Conservation (phyloP, 1,140 invertebrate species). For the Zelostemma sp. region DNA sequence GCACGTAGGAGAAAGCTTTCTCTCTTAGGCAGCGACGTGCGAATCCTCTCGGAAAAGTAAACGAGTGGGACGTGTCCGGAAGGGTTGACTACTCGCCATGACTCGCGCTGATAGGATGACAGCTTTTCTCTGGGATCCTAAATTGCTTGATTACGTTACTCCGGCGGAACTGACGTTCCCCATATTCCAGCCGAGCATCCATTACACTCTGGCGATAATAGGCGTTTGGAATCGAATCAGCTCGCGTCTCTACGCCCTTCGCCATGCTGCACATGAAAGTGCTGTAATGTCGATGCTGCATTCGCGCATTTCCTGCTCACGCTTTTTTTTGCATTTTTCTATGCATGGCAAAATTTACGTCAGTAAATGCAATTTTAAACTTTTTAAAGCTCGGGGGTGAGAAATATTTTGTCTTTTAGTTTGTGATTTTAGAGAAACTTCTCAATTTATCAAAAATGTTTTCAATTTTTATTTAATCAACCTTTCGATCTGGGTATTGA, state of each 20-base stretch:
- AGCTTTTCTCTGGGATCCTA: conserved; percentile 46
- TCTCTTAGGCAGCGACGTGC: conserved; percentile 10
- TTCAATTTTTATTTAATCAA: no score
- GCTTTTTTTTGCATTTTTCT: conserved; percentile 1
- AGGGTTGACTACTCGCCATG: conserved; percentile 42
- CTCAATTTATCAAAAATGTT: no score
- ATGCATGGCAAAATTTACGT: no score
- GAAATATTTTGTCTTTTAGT: no score
- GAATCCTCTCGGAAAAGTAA: conserved; percentile 30
- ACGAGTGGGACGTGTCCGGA: conserved; percentile 44
- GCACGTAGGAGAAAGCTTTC: conserved; percentile 7
- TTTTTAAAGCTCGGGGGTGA: no score
- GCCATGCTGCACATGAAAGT: conserved; percentile 31
- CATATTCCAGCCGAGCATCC: conserved; percentile 43
- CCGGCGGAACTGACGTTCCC: conserved; percentile 45
- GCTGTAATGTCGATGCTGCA: conserved; percentile 23
- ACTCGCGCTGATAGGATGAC: conserved; percentile 47
- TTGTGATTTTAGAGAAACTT: no score
- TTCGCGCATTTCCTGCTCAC: conserved; percentile 26
- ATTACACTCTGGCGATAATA: conserved; percentile 46
- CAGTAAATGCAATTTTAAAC: no score
- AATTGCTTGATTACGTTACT: conserved; percentile 49
- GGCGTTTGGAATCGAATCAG: conserved; percentile 46
- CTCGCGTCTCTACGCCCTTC: conserved; percentile 35
- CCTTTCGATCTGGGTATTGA: no score